A percentile compares a stretch with the other conserved stretches of the same genome.
Evolutionary conservation across 2,113 vertebrate genomes (phyloP).

Genomic region (Osmerus eperlanus): DNA sequence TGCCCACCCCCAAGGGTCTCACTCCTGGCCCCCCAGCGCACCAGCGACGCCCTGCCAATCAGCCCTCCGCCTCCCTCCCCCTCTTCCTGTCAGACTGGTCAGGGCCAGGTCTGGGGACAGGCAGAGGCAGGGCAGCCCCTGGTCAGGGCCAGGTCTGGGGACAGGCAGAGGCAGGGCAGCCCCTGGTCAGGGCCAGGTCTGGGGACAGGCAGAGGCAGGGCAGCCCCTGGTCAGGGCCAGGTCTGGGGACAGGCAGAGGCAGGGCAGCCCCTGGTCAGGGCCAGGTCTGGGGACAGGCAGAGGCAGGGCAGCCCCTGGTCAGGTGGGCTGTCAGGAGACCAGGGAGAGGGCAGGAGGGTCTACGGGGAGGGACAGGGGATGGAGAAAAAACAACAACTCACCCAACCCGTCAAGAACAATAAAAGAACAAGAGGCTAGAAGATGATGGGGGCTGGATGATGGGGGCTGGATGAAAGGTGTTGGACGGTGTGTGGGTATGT

Average conservation of each 20-base stretch:
- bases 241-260: constrained; percentile 19
- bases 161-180: constrained; percentile 19
- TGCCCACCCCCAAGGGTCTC: not conserved
- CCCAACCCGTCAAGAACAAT: not conserved
- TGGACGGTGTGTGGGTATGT: not conserved
- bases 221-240: constrained; percentile 11
- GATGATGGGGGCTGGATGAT: too few species aligned
- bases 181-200: constrained; percentile 15
- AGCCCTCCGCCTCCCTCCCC: not conserved
- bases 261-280: too few species aligned
- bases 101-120: constrained; percentile 5
- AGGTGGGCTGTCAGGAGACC: not conserved
- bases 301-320: not conserved
- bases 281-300: constrained; percentile 36
- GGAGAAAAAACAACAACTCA: constrained; percentile 15
- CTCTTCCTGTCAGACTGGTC: constrained; percentile 27
- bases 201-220: constrained; percentile 27
- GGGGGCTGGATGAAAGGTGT: too few species aligned
- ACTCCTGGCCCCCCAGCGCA: not conserved
- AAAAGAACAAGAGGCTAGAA: not conserved
- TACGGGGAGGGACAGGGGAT: not conserved
- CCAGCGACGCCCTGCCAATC: not conserved
- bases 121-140: constrained; percentile 17
- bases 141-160: too few species aligned
- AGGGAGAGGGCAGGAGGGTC: not conserved